Base-by-base conservation (phyloP, 2,113 vertebrate species). In the Tragelaphus imberbis region DNA sequence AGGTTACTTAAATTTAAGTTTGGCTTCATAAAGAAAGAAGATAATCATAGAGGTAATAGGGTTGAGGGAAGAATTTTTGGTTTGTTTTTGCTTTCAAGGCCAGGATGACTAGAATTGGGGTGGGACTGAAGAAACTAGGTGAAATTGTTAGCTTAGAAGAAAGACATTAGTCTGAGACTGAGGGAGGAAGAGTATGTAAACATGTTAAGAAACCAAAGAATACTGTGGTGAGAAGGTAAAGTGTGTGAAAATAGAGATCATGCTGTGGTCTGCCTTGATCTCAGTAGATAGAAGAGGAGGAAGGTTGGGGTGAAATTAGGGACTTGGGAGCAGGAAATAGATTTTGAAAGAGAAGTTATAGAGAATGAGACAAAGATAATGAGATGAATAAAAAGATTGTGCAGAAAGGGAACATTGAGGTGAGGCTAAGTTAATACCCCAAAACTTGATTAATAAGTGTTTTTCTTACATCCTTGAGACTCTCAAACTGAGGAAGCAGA, bases 381-480 rank as follows among this genome's bases (percentile, higher is more conserved):
- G 23, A 93, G 5, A 81, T 88, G 85, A 91, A 30, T 63, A 90
- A 77, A 51, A 49, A 59, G 36, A 51, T 61, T 89, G 7, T 2
- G 0, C 33, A 81, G 77, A 94, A 88, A 58, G 17, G 71, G 44
- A 93, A 84, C 27, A 11, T 65, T 84, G 23, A 88, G 8, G 28
- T 77, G 30, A 77, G 33, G 6, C 27, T 77, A 61, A 33, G 19
- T 89, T 93, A 94, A 21, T 79, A 58, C 28, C 9, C 14, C 28
- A 53, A 44, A 88, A 13, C 3, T 95, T 95, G 71, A 8, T 94
- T 49, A 33, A 71, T 91, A 10, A 59, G 4, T 92, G 55, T 92
- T 96, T 95, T 91, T 79, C 58, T 95, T 90, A 85, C 49, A 79
- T 92, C 28, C 15, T 59, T 97, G 30, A 23, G 5, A 55, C 93